Percentiles rank a stretch among this genome's conserved stretches.
Evolutionary conservation across 2,888 invertebrate species (phyloP).

Genomic region (Meiosimyza platycephala): DNA sequence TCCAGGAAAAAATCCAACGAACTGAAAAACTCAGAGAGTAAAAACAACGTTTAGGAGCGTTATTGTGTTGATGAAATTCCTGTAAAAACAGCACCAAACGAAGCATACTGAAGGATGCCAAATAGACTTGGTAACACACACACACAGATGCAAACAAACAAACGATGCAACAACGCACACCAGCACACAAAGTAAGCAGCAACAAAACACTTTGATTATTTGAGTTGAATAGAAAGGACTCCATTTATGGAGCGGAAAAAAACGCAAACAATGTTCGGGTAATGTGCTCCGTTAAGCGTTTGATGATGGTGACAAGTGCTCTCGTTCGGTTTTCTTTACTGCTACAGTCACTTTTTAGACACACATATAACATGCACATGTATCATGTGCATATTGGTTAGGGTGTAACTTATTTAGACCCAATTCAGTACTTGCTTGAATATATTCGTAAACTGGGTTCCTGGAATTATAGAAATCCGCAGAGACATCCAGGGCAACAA

Average conservation of each 20-base stretch:
- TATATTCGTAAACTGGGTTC: too few relatives aligned
- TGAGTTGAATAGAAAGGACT: background rate
- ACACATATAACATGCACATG: too few relatives aligned
- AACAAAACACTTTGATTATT: too few relatives aligned
- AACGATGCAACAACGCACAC: background rate
- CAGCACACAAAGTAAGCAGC: too few relatives aligned
- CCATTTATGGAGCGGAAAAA: constrained; percentile 26
- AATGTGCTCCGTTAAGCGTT: constrained; percentile 31
- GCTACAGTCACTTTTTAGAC: background rate
- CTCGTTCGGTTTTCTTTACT: constrained; percentile 4
- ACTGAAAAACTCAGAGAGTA: too few relatives aligned
- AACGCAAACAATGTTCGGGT: constrained; percentile 29
- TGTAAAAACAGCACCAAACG: constrained; percentile 5
- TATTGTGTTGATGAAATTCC: background rate
- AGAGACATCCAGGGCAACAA: too few relatives aligned
- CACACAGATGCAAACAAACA: background rate
- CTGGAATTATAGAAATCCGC: too few relatives aligned
- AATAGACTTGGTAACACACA: background rate
- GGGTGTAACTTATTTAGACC: too few relatives aligned
- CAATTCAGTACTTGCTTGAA: too few relatives aligned
- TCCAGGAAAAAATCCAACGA: background rate
- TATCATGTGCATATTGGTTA: too few relatives aligned
- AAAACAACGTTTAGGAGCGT: background rate
- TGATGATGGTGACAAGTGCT: constrained; percentile 30
- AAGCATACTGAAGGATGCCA: constrained; percentile 10